Base-by-base conservation (phyloP, 2,888 invertebrate species). In the Timema podura region DNA sequence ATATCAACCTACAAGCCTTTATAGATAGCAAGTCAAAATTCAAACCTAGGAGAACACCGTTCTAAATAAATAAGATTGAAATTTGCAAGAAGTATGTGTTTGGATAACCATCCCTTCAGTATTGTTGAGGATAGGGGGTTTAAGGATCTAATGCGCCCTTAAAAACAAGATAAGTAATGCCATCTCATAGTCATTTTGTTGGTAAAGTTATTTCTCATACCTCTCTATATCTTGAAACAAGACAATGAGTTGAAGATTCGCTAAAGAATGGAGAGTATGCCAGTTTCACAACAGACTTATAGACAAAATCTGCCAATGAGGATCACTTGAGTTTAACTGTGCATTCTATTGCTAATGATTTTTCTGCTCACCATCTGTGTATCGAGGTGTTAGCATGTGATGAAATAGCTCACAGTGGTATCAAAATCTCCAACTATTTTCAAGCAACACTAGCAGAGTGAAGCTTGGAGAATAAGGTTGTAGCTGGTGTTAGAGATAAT, bases 391-490 rank as follows among this genome's bases (percentile, higher is more conserved):
- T 57, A 6, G n/a, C 57, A 11, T 57, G 10, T 13, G 5, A 8
- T n/a, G 13, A 57, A 9, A 30, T 57, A 16, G 9, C 16, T 57
- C 57, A 57, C 57, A 57, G 16, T 16, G 15, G 16, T 16, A 8
- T 57, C 16, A 11, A 57, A 16, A 5, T 57, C 30, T n/a, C 9
- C 30, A 7, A 57, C 8, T 57, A 13, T 57, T 57, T 57, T 9
- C 15, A 57, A 30, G 8, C 10, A 57, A 57, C 57, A 57, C 30
- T 57, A 11, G 30, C 57, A 11, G 57, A 57, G 57, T 57, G 57
- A n/a, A 57, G 30, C 30, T 57, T 57, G 57, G 16, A 57, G 30
- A 30, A 57, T 8, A 57, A 57, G 57, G 57, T 57, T 15, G 57
- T 57, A 8, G 57, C 57, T 8, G n/a, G 15, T 13, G 57, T 57